Base-by-base conservation (phyloP, 2,113 vertebrate genomes). In the Syngnathus scovelli region DNA sequence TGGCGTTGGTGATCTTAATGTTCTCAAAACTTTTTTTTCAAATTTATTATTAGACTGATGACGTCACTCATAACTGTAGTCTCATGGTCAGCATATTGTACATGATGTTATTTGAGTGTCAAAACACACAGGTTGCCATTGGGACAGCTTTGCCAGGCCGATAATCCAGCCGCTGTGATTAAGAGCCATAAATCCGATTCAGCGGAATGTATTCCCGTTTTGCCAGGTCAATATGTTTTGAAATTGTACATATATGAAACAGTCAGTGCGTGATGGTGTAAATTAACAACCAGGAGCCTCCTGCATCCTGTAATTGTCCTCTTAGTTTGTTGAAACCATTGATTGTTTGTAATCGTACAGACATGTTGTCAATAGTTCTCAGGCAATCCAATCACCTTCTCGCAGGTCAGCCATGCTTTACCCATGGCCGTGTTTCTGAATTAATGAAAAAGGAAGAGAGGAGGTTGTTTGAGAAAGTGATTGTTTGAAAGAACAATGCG, bases 321-420 rank as follows among this genome's bases (percentile, higher is more conserved):
- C 66, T 73, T 80, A 64, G 72, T 64, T 82, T 74, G 69, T 80
- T 80, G 76, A 73, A 78, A 63, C 44, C 43, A 85, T 83, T 78
- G 82, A 83, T 88, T 81, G 73, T 75, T 78, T 83, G 75, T 68
- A 77, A 79, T 85, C 79, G 78, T 83, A 75, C 79, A 78, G 70
- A 87, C 82, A 85, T 74, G 46, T 63, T 82, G 86, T 86, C 86
- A 86, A 88, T 86, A 84, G 68, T 64, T 81, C 61, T 74, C 68
- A 76, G 75, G 66, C 78, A 85, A 88, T 89, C 85, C 74, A 86
- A 79, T 85, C 83, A 83, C 85, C 85, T 86, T 85, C 75, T 75
- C 56, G 71, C 64, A 83, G 87, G 86, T 89, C 84, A 79, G 64
- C 59, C 71, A 51, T 72, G 69, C 71, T 49, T 77, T 75, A 59